Evolutionary conservation across 2,888 invertebrate genomes (phyloP), one percentile per base, ranked within the genome.

Genomic region (Lithophane leautieri): DNA sequence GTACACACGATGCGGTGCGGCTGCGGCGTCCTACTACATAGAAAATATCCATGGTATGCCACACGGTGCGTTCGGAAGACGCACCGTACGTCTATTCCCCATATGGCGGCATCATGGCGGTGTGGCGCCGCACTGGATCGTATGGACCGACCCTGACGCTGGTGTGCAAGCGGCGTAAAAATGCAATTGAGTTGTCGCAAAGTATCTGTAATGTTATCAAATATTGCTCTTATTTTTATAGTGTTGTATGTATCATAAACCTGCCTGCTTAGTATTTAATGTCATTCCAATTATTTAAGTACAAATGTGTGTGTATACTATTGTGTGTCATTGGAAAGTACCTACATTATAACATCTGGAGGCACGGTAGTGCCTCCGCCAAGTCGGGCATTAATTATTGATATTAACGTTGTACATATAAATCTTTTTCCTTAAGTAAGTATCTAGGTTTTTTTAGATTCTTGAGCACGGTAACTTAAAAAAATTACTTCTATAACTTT

Each of bases 211-310:
- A 81, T 63, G 61, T 74, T 47, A 62, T 80, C 50, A 56, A 68
- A 66, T 61, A 73, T 70, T 63, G 42, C 70, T 70, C 60, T 73
- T 69, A 79, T 70, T 79, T 85, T 76, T 67, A 54, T 68, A 71
- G 60, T 74, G 60, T 63, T 74, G 65, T 79, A 56, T 65, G 47
- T 85, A 73, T 70, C 44, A 34, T 72, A 50, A 76, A 81, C 65
- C 81, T 81, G 81, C 81, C 76, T 82, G 85, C 88, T 81, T 86
- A 77, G 73, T 81, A 76, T 81, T n/a, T 75, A 79, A 78, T 47
- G 62, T 63, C 54, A 54, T 69, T 58, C 28, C 52, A 83, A 71
- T 73, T 73, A 69, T n/a, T 50, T 71, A 81, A 73, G 81, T 78
- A 83, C 76, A 79, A 78, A 78, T 78, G 72, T 28, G 70, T 68